Evolutionary conservation across 2,797 vertebrate genomes (phyloP), one percentile per base, ranked within the genome.

Genomic region (Eospalax fontanierii): DNA sequence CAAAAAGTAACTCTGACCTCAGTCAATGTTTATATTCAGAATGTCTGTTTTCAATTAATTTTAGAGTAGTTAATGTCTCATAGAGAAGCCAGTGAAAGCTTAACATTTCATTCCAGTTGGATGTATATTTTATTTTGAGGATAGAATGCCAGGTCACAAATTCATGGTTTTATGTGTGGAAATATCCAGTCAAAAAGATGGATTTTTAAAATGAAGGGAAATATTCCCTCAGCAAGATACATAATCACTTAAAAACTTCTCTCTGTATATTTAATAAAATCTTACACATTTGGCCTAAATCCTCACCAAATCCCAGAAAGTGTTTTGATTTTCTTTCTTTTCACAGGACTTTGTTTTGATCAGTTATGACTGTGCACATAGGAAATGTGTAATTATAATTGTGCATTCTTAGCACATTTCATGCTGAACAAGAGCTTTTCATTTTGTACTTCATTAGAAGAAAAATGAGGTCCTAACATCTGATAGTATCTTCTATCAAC

Each of bases 61-160:
- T 83, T 75, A 71, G 33, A 46, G 4, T 33, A 61, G 54, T 76
- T 74, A 78, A 63, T 79, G 59, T 57, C 79, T 65, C 43, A 73
- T 73, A 22, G 15, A 30, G 2, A 15, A 88, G 61, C 14, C 38
- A 73, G 66, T 54, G 46, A 88, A 88, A 71, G 50, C n/a, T 85
- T 4, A 16, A 16, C 28, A 93, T 43, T 94, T 87, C 88, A 15
- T 3, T 92, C 63, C 12, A 19, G 26, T 50, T 85, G 75, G 46
- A 82, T 61, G 74, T 89, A 86, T 22, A 33, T 63, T 94, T 91
- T 43, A 59, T 57, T 83, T 82, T 65, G 35, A 87, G 40, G 40
- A 46, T 10, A 18, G 95, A 80, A 95, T 95, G 68, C 9, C 65
- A 66, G 22, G 89, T 86, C 19, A 79, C 91, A 79, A 73, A 82